phyloP scores from a whole-genome alignment of 2,113 vertebrate species.

The Bujurquina vittata region DNA sequence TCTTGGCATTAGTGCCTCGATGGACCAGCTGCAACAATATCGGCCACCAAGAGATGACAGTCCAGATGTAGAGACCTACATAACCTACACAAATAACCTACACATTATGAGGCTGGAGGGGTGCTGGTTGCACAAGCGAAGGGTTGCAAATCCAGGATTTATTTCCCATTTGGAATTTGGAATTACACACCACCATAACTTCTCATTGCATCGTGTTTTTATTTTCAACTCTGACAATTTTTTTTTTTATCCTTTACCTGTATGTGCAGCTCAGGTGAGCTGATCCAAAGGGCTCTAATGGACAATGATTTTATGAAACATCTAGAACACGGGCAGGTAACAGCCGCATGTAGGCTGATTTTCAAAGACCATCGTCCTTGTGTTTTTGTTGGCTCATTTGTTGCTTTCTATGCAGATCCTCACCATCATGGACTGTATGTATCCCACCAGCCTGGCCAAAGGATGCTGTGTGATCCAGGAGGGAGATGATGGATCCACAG shows the following conservation, averaged over 20 bases:
- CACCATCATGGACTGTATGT: constrained; percentile 82
- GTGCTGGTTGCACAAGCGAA: no score
- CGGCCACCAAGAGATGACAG: no score
- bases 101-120: no score
- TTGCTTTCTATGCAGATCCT: constrained; percentile 59
- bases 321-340: constrained; percentile 77
- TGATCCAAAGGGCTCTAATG: constrained; percentile 79
- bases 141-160: no score
- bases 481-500: constrained; percentile 78
- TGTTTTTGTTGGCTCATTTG: background rate
- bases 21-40: no score
- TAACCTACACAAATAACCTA: no score
- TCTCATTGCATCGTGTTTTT: background rate
- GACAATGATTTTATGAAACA: constrained; percentile 84
- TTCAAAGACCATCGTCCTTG: no score
- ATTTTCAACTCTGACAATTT: background rate
- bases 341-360: background rate
- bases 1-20: no score
- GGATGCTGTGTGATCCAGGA: constrained; percentile 80
- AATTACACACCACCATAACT: background rate
- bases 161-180: no score
- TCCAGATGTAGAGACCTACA: no score
- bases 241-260: background rate
- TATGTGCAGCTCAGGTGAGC: constrained; percentile 69
- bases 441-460: constrained; percentile 68